phyloP scores from a whole-genome alignment of 2,888 invertebrate genomes.

The Cremastinae sp. region DNA sequence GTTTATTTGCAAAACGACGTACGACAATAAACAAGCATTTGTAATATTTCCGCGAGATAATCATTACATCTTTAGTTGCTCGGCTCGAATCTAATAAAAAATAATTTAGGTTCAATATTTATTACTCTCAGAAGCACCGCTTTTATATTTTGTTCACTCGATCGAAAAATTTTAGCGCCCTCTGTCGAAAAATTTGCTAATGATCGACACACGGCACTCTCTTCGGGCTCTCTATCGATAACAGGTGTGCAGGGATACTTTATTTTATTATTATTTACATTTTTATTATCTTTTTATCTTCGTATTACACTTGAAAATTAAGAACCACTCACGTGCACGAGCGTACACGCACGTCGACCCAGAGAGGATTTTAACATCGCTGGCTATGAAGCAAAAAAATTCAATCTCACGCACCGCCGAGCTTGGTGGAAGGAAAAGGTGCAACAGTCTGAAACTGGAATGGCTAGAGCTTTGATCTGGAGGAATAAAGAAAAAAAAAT shows the following conservation, averaged over 20 bases:
- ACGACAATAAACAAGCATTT: too few relatives aligned
- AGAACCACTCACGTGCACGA: conserved; percentile 64
- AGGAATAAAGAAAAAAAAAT: conserved; percentile 55
- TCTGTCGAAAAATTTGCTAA: conserved; percentile 10
- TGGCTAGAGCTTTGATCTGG: conserved; percentile 21
- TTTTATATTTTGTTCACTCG: conserved; percentile 4
- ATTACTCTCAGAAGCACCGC: conserved; percentile 5
- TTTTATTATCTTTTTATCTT: conserved; percentile 46
- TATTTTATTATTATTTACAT: conserved; percentile 52
- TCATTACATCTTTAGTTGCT: too few relatives aligned
- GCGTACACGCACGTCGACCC: conserved; percentile 65
- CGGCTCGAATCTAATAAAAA: too few relatives aligned
- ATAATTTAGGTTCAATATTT: neutral
- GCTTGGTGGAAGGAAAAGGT: conserved; percentile 71
- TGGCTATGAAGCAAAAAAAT: conserved; percentile 61
- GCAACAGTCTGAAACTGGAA: conserved; percentile 55
- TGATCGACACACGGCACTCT: conserved; percentile 68
- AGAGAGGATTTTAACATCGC: conserved; percentile 63
- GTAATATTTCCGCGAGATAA: too few relatives aligned
- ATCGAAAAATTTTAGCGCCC: neutral
- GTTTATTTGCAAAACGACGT: too few relatives aligned
- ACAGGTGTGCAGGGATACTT: conserved; percentile 68
- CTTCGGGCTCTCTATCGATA: conserved; percentile 73
- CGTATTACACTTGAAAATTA: conserved; percentile 31
- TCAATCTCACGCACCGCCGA: conserved; percentile 62